These are phyloP conservation scores for Syngnathus scovelli DNA, from an alignment of 2,113 vertebrate genomes.

Conservation along the genomic window DNA sequence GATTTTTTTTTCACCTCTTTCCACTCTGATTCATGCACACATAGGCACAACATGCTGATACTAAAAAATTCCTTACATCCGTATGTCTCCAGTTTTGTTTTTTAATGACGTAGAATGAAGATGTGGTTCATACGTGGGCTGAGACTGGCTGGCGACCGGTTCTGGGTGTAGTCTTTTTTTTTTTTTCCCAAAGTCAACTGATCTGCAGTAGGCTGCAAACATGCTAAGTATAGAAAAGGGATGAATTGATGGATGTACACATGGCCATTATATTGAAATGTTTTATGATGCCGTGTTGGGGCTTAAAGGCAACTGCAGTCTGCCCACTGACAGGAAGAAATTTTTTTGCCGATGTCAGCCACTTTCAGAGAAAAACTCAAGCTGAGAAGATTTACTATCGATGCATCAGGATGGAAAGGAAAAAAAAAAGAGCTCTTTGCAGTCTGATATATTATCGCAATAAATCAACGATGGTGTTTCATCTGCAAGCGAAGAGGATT, in stretches of 20 bases:
- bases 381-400: conserved; percentile 23
- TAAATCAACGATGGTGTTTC: conserved; percentile 28
- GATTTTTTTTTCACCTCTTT: too few relatives aligned
- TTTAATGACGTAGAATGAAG: too few relatives aligned
- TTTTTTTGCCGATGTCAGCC: conserved; percentile 44
- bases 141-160: neutral
- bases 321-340: conserved; percentile 43
- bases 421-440: conserved; percentile 26
- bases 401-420: conserved; percentile 15
- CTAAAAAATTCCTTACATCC: too few relatives aligned
- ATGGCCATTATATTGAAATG: too few relatives aligned
- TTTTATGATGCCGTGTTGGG: too few relatives aligned
- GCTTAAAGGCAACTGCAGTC: conserved; percentile 1
- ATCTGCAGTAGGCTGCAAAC: neutral
- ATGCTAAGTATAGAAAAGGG: neutral
- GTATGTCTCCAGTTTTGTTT: too few relatives aligned
- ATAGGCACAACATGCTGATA: too few relatives aligned
- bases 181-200: neutral
- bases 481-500: conserved; percentile 11
- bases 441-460: conserved; percentile 12
- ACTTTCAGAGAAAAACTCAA: conserved; percentile 22
- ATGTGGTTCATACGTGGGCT: neutral
- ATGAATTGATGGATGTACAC: neutral
- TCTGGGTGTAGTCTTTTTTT: neutral
- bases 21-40: too few relatives aligned